Conservation (phyloP, 2,113 vertebrate genomes). For the Sapajus apella region DNA sequence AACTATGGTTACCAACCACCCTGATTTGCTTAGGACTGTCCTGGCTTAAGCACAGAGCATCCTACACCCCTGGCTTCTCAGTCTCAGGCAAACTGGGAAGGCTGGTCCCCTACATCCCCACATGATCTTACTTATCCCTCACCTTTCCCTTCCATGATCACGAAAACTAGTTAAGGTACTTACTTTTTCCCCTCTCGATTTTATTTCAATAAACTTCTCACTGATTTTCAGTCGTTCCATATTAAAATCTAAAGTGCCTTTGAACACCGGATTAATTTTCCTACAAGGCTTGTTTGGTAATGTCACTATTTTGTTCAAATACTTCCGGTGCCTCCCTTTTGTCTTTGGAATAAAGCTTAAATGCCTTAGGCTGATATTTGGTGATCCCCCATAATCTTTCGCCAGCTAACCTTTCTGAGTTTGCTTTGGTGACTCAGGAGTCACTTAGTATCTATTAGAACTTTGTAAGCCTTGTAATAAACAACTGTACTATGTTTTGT, state of each 20-base stretch:
- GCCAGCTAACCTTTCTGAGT: neutral
- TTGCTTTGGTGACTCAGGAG: conserved; percentile 44
- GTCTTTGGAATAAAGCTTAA: neutral
- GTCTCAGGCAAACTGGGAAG: neutral
- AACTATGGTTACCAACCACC: neutral
- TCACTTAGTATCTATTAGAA: conserved; percentile 23
- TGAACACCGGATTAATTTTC: conserved; percentile 39
- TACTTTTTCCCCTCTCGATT: neutral
- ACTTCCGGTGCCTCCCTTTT: neutral
- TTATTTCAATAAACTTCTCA: conserved; percentile 15
- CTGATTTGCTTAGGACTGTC: neutral
- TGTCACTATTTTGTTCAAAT: conserved; percentile 16
- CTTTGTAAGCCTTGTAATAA: neutral
- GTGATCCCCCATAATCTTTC: neutral
- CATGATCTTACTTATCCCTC: neutral
- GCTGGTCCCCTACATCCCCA: neutral
- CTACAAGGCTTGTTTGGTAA: neutral
- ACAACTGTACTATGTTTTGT: neutral
- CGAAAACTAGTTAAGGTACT: neutral
- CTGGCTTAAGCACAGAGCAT: neutral
- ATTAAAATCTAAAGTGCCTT: conserved; percentile 31
- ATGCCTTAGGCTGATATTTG: neutral
- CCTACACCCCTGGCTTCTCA: neutral
- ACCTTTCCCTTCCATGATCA: neutral
- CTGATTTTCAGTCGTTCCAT: neutral